These are phyloP conservation scores for Acanthaster planci DNA, from an alignment of 35 echinoderm and acorn worm genomes.

Conservation along the genomic window DNA sequence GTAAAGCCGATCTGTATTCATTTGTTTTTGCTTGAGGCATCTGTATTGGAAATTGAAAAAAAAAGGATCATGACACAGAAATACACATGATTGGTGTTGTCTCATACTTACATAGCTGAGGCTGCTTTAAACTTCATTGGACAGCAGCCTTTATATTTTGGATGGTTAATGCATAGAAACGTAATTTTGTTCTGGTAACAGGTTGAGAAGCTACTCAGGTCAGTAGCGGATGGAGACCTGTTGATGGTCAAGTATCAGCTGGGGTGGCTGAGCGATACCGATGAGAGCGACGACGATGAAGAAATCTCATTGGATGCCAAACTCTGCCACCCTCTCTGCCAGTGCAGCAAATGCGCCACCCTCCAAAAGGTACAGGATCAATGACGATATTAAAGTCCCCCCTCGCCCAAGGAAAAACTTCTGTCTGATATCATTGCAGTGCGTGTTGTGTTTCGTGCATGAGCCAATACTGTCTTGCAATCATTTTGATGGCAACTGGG, in stretches of 20 bases:
- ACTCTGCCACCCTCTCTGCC: constrained; percentile 95
- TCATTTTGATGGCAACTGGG: too few relatives aligned
- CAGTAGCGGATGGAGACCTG: constrained; percentile 87
- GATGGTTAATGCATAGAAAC: background rate
- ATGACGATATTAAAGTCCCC: too few relatives aligned
- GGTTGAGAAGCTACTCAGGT: constrained; percentile 87
- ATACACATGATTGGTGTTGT: too few relatives aligned
- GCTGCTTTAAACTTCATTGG: background rate
- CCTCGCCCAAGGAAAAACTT: background rate
- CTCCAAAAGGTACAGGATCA: constrained; percentile 98
- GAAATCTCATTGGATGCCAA: constrained; percentile 63
- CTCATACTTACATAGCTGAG: too few relatives aligned
- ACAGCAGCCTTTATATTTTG: background rate
- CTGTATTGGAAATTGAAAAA: too few relatives aligned
- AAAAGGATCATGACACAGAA: too few relatives aligned
- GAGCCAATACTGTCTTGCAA: too few relatives aligned
- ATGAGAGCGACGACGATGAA: constrained; percentile 77
- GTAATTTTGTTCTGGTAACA: background rate
- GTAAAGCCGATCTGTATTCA: too few relatives aligned
- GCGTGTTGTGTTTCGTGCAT: too few relatives aligned
- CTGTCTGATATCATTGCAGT: background rate
- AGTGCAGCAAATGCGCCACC: constrained; percentile 93
- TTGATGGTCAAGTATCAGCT: constrained; percentile 91
- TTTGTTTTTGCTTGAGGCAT: too few relatives aligned
- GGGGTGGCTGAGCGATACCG: constrained; percentile 86